Conservation (phyloP, 2,888 invertebrate genomes). For the Homarus gammarus region DNA sequence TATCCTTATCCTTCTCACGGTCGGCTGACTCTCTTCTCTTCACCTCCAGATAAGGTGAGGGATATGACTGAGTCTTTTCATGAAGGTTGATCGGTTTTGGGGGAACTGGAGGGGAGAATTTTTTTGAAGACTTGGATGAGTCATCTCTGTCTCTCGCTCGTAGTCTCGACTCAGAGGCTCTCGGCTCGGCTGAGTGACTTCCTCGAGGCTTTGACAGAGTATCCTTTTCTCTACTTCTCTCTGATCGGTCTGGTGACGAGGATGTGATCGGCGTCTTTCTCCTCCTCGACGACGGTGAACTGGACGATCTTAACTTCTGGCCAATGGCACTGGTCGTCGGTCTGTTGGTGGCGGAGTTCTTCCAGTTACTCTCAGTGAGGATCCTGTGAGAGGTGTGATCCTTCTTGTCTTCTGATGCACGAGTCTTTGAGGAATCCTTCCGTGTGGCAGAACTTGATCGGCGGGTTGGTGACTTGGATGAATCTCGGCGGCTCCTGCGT, state of each 20-base stretch:
- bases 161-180: not conserved
- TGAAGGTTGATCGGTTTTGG: constrained; percentile 18
- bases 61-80: constrained; percentile 13
- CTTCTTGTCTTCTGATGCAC: not conserved
- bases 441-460: not conserved
- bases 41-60: constrained; percentile 1
- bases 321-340: not conserved
- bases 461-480: constrained; percentile 38
- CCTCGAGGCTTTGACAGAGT: not conserved
- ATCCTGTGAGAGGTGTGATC: constrained; percentile 19
- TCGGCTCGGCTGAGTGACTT: not conserved
- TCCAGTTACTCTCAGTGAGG: constrained; percentile 30
- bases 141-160: not conserved
- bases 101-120: constrained; percentile 28
- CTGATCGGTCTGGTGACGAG: not conserved
- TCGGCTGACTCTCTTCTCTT: not conserved
- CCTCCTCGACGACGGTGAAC: constrained; percentile 14
- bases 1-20: not conserved
- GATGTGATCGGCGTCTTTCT: not conserved
- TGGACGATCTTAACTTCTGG: not conserved
- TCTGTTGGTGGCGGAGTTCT: constrained; percentile 6
- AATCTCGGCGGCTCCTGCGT: constrained; percentile 32
- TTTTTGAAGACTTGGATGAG: constrained; percentile 13
- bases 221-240: not conserved
- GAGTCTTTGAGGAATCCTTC: constrained; percentile 24